Evolutionary conservation across 2,113 vertebrate species (phyloP), one percentile per base, ranked within the genome.

Genomic region (Bubalus kerabau): DNA sequence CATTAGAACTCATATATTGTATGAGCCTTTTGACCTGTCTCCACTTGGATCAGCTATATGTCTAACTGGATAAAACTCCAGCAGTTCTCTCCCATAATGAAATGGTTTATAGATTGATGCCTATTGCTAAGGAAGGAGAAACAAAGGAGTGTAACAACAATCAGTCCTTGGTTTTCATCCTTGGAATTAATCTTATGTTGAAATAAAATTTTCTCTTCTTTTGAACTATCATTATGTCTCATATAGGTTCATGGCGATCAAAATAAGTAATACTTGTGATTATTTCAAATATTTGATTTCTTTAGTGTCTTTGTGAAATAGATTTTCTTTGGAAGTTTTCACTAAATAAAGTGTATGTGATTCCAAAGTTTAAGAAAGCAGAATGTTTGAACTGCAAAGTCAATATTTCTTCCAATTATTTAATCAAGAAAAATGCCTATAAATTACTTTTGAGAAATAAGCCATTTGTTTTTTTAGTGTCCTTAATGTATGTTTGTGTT

Each of bases 1-100:
- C 17, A 11, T 36, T 36, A 26, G 36, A 9, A 78, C 1, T 26
- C n/a, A 7, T 2, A 36, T 0, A 0, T 46, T 7, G 0, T 26
- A 76, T 78, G 21, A 48, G 3, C 9, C 21, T 1, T 30, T 60
- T 88, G 3, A 3, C 12, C 11, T 80, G 26, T 74, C 7, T 85
- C 57, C 40, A 43, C 85, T 89, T 64, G 23, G 40, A 9, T 81
- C 7, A 67, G 16, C 7, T 26, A 1, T 46, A 6, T 50, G 15
- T 17, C 12, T 80, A 28, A 46, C 24, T 82, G 43, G 30, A 6
- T 40, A 62, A 48, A 82, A 86, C 1, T 43, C 30, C 4, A 87
- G 11, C 4, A 50, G 3, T 7, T 30, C 30, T 95, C 2, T 84
- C 17, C 3, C 2, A 57, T n/a, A 48, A 80, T 76, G 36, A 43